Evolutionary conservation across 1,140 invertebrate species (phyloP).

Genomic region (Brachionus sp.): DNA sequence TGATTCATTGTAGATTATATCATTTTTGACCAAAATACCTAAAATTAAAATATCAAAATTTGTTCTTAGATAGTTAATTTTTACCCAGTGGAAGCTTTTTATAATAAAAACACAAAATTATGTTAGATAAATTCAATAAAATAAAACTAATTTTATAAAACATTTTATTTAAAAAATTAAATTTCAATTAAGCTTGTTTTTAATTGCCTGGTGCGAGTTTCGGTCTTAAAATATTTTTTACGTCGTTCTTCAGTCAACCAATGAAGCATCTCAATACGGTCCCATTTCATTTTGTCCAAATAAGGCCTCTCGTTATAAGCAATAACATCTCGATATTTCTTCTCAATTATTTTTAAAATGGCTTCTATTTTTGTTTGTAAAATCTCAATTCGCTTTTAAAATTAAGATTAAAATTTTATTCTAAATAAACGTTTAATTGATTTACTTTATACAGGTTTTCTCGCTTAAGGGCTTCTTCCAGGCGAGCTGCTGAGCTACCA

Average conservation of each 20-base stretch:
- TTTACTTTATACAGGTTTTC: constrained; percentile 51
- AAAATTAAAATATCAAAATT: background rate
- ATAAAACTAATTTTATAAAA: background rate
- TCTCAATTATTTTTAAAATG: constrained; percentile 17
- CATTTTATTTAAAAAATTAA: constrained; percentile 33
- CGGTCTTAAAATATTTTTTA: constrained; percentile 36
- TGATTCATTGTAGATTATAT: background rate
- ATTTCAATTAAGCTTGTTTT: constrained; percentile 24
- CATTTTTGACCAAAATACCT: background rate
- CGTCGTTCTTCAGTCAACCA: constrained; percentile 58
- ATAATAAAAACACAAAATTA: background rate
- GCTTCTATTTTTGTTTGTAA: constrained; percentile 40
- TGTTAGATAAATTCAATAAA: background rate
- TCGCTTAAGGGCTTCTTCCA: constrained; percentile 55
- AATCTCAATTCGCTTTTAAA: constrained; percentile 6
- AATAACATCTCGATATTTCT: constrained; percentile 24
- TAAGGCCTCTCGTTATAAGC: constrained; percentile 54
- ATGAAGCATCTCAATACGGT: constrained; percentile 59
- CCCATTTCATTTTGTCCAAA: constrained; percentile 59
- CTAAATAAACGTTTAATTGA: constrained; percentile 47
- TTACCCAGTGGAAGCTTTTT: background rate
- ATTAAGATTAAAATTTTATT: background rate
- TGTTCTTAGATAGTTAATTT: background rate
- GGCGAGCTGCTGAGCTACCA: constrained; percentile 54
- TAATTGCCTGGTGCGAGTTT: background rate